Evolutionary conservation across 2,113 vertebrate species (phyloP), one percentile per base, ranked within the genome.

Genomic region (Cisticola juncidis): DNA sequence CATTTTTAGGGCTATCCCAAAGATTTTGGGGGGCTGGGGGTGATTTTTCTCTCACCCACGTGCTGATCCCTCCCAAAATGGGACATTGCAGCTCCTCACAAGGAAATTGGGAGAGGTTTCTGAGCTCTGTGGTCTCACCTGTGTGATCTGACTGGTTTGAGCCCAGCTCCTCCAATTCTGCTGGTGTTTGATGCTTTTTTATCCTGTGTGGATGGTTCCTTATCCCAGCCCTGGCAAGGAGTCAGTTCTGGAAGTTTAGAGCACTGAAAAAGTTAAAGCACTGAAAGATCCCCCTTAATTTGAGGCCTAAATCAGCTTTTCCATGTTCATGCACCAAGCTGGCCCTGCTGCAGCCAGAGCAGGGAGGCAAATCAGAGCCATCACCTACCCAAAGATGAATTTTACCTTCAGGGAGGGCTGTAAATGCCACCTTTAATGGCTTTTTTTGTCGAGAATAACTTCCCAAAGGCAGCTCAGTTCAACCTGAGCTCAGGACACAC

Each of bases 241-340:
- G 4, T 33, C 53, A 0, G 7, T 23, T 74, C 33, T 36, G 1
- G 26, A 57, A 58, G 56, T 54, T 66, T 3, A 4, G 38, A 54
- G 35, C 11, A 0, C 47, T 29, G 35, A 1, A 74, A 38, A 89
- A 16, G 24, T 48, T 38, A 28, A 44, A 15, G 3, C 35, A 19
- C 11, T 17, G 45, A 3, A 44, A 28, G 25, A 62, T 70, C 24
- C 26, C 51, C 56, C 60, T 70, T 35, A 9, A 18, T 36, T 6
- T 11, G 16, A 8, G 36, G n/a, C 35, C 69, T n/a, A 2, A 28
- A 26, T 57, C 25, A 64, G 40, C 50, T 81, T 33, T 3, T 31
- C 9, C 0, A 0, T 1, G 33, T 36, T 25, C 15, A 0, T 6
- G 9, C 17, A 12, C 54, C 0, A 5, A 53, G 24, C 89, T 24